A percentile compares a stretch with the other conserved stretches of the same genome.
Evolutionary conservation across 53 echinoderm and acorn worm species (phyloP).

Genomic region (Hippasteria phrygiana): DNA sequence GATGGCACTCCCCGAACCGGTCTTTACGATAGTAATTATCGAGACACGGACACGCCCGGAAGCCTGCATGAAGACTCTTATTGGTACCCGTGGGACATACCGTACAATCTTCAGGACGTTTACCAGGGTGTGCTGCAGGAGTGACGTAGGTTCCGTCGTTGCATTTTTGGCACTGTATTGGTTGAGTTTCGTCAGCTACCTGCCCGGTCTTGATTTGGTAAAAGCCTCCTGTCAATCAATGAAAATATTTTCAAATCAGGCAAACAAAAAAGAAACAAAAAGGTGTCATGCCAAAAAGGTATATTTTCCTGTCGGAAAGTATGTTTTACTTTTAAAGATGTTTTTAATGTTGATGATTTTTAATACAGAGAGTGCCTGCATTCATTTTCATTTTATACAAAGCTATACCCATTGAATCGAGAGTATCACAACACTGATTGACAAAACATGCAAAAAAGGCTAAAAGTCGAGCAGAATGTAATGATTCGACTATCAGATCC

Average conservation of each 20-base stretch:
- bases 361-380: too few relatives aligned
- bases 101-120: constrained; percentile 32
- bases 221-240: constrained; percentile 50
- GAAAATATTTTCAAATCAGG: neutral
- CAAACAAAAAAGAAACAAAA: neutral
- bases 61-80: constrained; percentile 40
- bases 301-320: too few relatives aligned
- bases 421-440: too few relatives aligned
- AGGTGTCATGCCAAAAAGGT: too few relatives aligned
- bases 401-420: too few relatives aligned
- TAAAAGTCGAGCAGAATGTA: too few relatives aligned
- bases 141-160: constrained; percentile 72
- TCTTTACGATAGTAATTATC: constrained; percentile 53
- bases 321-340: too few relatives aligned
- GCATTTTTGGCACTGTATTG: constrained; percentile 40
- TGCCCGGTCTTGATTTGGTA: constrained; percentile 61
- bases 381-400: too few relatives aligned
- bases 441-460: too few relatives aligned
- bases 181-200: neutral
- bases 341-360: too few relatives aligned
- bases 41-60: constrained; percentile 68
- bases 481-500: too few relatives aligned
- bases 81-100: constrained; percentile 74
- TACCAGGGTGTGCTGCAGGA: constrained; percentile 26
- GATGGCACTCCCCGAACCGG: constrained; percentile 58